Percentiles rank a stretch among this genome's conserved stretches.
Conservation (phyloP, 2,888 invertebrate species). For the Agrochola circellaris region DNA sequence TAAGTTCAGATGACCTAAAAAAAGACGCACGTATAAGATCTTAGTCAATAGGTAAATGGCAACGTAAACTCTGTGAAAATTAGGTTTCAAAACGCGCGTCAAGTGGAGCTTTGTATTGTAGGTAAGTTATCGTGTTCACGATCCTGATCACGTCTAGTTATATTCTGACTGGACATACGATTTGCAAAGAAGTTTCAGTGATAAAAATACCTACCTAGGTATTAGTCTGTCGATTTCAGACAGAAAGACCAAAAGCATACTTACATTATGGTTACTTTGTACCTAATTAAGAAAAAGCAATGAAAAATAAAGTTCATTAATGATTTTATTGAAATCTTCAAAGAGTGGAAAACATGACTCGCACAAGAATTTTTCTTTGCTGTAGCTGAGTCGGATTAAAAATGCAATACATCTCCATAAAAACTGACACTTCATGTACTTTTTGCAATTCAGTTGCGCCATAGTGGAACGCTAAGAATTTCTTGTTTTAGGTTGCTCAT, state of each 20-base stretch:
- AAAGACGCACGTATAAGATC: background rate
- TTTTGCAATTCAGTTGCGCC: constrained; percentile 36
- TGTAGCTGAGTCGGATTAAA: constrained; percentile 39
- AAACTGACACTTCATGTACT: constrained; percentile 46
- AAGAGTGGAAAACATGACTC: constrained; percentile 5
- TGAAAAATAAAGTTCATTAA: background rate
- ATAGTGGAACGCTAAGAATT: constrained; percentile 36
- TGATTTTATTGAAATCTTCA: background rate
- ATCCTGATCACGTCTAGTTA: too few relatives aligned
- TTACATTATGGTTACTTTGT: too few relatives aligned
- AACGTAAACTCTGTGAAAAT: too few relatives aligned
- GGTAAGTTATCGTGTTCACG: too few relatives aligned
- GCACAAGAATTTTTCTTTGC: constrained; percentile 18
- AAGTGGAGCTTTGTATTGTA: too few relatives aligned
- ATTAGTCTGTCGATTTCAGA: background rate
- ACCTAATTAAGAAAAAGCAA: background rate
- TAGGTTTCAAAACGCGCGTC: too few relatives aligned
- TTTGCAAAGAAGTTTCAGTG: background rate
- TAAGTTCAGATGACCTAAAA: background rate
- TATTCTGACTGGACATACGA: background rate
- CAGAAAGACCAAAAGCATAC: background rate
- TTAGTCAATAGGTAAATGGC: too few relatives aligned
- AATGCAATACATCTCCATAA: constrained; percentile 53
- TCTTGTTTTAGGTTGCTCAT: constrained; percentile 16
- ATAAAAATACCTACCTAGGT: too few relatives aligned